Base-by-base conservation (phyloP, 2,797 vertebrate species). In the Bradypus variegatus region DNA sequence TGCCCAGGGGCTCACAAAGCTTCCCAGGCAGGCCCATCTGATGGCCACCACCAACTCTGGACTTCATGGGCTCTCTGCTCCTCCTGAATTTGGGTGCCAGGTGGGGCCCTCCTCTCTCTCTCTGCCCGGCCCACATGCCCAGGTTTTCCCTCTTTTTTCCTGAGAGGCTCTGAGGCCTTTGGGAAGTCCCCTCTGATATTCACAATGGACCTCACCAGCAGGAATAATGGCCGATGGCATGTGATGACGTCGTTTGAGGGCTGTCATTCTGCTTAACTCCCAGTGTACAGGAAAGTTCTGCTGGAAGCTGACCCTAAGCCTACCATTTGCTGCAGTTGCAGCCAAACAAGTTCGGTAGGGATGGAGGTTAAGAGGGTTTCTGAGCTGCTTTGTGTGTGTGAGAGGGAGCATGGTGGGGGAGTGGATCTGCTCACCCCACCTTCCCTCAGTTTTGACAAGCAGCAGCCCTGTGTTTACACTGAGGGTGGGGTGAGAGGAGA, bases 401-500 rank as follows among this genome's bases (percentile, higher is more conserved):
- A 90, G 73, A 90, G 85, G 78, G 86, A 84, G 70, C 0, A 1
- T 11, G 33, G 33, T 4, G 29, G 88, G 92, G 90, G 88, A 82
- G 70, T 19, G 85, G 41, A 72, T 65, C 58, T 58, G 80, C 80
- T 94, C n/a, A 90, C 95, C 78, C 90, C 86, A 91, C 95, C 91
- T 96, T 91, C 64, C 48, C 88, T 93, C 36, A 10, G 5, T 95
- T 94, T 93, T 90, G 92, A 95, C 86, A 94, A 93, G 94, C 90
- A 94, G 84, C 85, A 96, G 77, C 84, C 76, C 70, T 31, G 2
- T 96, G 94, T 96, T 96, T 95, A 96, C 90, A 94, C 80, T 95
- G 92, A 94, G 95, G 95, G 95, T 93, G 94, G 93, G 89, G 94
- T 89, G 88, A 90, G 76, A 92, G n/a, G 64, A 90, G 91, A 90